Evolutionary conservation across 2,888 invertebrate species (phyloP).

Genomic region (Epinotia bilunana): DNA sequence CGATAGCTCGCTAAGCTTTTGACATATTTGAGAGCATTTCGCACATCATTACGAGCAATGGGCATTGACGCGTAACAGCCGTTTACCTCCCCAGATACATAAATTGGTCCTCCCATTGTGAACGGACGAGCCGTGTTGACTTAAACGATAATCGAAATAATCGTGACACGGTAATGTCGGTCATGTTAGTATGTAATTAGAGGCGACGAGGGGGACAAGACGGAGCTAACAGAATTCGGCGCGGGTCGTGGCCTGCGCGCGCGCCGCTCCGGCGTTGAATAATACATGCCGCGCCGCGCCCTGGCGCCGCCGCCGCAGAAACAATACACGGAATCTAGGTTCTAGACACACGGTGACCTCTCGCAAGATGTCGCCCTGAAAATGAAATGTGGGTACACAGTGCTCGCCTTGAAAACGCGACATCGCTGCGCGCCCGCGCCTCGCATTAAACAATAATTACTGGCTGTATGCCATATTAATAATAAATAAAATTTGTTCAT

Average conservation of each 20-base stretch:
- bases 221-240: slow-evolving; percentile 76
- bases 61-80: slow-evolving; percentile 33
- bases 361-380: slow-evolving; percentile 45
- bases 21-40: slow-evolving; percentile 24
- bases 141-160: slow-evolving; percentile 65
- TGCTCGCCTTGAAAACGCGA: slow-evolving; percentile 32
- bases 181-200: slow-evolving; percentile 77
- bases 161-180: slow-evolving; percentile 73
- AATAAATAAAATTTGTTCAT: slow-evolving; percentile 31
- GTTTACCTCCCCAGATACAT: slow-evolving; percentile 43
- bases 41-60: slow-evolving; percentile 11
- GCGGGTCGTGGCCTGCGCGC: slow-evolving; percentile 69
- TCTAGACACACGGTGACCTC: slow-evolving; percentile 51
- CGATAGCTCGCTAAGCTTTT: neutral
- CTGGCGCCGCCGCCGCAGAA: slow-evolving; percentile 66
- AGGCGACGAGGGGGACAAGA: slow-evolving; percentile 63
- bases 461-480: slow-evolving; percentile 27
- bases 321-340: slow-evolving; percentile 71
- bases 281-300: slow-evolving; percentile 69
- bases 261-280: slow-evolving; percentile 63
- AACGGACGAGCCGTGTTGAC: slow-evolving; percentile 62
- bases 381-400: slow-evolving; percentile 41
- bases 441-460: slow-evolving; percentile 34
- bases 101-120: slow-evolving; percentile 52
- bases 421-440: slow-evolving; percentile 14